Percentiles rank a stretch among this genome's conserved stretches.
phyloP scores from a whole-genome alignment of 2,113 vertebrate species.

The Coregonus clupeaformis region DNA sequence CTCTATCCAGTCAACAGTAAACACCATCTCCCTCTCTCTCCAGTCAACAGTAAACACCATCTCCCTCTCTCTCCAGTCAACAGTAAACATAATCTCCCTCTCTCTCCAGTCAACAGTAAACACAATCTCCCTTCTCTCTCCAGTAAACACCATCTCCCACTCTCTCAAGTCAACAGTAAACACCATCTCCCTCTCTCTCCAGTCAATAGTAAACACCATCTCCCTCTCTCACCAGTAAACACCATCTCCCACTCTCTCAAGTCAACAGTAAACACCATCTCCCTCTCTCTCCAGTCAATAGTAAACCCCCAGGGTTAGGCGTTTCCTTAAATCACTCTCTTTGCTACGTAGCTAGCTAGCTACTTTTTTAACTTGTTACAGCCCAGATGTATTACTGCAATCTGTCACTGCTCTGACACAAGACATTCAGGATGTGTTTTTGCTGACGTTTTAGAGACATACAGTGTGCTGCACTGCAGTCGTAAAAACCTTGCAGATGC shows the following conservation, averaged over 20 bases:
- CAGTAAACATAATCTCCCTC: too few relatives aligned
- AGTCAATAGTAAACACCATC: too few relatives aligned
- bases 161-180: too few relatives aligned
- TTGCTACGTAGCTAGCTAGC: background rate
- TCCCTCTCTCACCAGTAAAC: too few relatives aligned
- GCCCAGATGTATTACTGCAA: constrained; percentile 55
- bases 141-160: too few relatives aligned
- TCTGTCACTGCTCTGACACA: constrained; percentile 51
- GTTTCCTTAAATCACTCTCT: constrained; percentile 43
- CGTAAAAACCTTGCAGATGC: constrained; percentile 37
- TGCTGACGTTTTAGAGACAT: constrained; percentile 39
- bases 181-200: too few relatives aligned
- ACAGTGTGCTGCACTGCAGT: constrained; percentile 8
- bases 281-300: constrained; percentile 2
- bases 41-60: too few relatives aligned
- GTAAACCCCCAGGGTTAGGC: constrained; percentile 43
- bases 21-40: too few relatives aligned
- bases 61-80: too few relatives aligned
- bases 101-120: too few relatives aligned
- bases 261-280: too few relatives aligned
- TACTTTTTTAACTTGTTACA: constrained; percentile 53
- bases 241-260: background rate
- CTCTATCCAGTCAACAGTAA: too few relatives aligned
- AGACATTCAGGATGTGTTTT: constrained; percentile 54
- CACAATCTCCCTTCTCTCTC: background rate